phyloP scores from a whole-genome alignment of 2,797 vertebrate genomes.

The Galaxias olidus region DNA sequence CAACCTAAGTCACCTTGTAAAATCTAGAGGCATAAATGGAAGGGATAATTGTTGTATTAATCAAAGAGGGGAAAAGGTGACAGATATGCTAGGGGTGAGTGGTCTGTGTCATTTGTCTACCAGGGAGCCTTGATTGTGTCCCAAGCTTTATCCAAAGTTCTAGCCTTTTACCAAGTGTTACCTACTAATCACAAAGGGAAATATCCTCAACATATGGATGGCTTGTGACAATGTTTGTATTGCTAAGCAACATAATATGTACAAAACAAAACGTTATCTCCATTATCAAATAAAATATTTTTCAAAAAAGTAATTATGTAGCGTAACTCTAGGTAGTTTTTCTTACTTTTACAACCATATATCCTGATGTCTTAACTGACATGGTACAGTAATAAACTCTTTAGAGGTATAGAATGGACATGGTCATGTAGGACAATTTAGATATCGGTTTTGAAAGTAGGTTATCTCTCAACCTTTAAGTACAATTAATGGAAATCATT shows the following conservation, averaged over 20 bases:
- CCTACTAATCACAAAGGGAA: not conserved
- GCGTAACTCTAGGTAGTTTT: too few relatives aligned
- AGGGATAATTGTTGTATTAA: slow-evolving; percentile 25
- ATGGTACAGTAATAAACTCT: not conserved
- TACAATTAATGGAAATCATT: slow-evolving; percentile 71
- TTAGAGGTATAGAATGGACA: not conserved
- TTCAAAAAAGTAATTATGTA: too few relatives aligned
- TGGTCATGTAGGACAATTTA: slow-evolving; percentile 12
- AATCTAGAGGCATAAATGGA: slow-evolving; percentile 11
- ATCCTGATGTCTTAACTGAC: too few relatives aligned
- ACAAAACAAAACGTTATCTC: too few relatives aligned
- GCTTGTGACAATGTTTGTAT: slow-evolving; percentile 6
- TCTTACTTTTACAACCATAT: too few relatives aligned
- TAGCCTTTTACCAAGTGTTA: not conserved
- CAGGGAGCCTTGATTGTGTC: slow-evolving; percentile 6
- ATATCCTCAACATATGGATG: slow-evolving; percentile 4
- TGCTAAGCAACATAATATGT: too few relatives aligned
- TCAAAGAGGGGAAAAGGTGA: slow-evolving; percentile 2
- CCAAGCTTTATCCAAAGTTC: slow-evolving; percentile 1
- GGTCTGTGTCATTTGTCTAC: slow-evolving; percentile 19
- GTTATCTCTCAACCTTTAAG: slow-evolving; percentile 53
- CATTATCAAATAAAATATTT: too few relatives aligned
- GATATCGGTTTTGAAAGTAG: slow-evolving; percentile 33
- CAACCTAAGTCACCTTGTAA: slow-evolving; percentile 17
- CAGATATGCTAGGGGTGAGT: slow-evolving; percentile 16